Conservation (phyloP, 2,888 invertebrate genomes). For the Apotomis turbidana region DNA sequence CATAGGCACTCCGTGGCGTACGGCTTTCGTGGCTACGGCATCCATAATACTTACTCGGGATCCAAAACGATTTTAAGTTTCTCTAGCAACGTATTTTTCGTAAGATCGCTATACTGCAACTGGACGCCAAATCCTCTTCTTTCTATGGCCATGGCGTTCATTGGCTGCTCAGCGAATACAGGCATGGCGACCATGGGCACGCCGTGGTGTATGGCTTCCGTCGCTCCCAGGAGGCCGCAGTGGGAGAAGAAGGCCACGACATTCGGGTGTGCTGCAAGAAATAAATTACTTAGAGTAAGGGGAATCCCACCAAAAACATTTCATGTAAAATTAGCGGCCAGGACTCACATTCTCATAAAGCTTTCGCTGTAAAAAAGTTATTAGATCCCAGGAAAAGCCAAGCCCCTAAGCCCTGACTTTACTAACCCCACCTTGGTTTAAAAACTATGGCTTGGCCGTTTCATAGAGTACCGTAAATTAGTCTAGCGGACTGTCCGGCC, state of each 20-base stretch:
- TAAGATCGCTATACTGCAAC: constrained; percentile 71
- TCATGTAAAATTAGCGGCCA: too few species aligned
- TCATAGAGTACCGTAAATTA: too few species aligned
- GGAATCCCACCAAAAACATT: too few species aligned
- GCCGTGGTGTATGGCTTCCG: constrained; percentile 83
- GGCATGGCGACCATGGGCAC: constrained; percentile 84
- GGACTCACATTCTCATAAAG: too few species aligned
- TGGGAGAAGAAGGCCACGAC: constrained; percentile 83
- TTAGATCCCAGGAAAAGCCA: too few species aligned
- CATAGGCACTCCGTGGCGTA: not conserved
- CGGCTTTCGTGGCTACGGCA: not conserved
- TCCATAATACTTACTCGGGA: not conserved
- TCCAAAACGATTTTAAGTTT: constrained; percentile 66
- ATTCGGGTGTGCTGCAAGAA: constrained; percentile 74
- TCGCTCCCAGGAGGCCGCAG: constrained; percentile 82
- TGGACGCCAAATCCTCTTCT: constrained; percentile 79
- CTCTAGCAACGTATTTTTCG: constrained; percentile 72
- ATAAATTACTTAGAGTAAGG: not conserved
- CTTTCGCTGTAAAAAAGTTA: too few species aligned
- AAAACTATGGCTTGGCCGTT: too few species aligned
- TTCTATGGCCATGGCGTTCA: constrained; percentile 79
- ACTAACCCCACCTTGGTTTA: too few species aligned
- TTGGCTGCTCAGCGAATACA: constrained; percentile 83
- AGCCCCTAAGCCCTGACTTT: too few species aligned
- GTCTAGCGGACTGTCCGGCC: too few species aligned